These are phyloP conservation scores for Pomatorhinus ruficollis DNA, from an alignment of 2,113 vertebrate genomes.

Conservation along the genomic window DNA sequence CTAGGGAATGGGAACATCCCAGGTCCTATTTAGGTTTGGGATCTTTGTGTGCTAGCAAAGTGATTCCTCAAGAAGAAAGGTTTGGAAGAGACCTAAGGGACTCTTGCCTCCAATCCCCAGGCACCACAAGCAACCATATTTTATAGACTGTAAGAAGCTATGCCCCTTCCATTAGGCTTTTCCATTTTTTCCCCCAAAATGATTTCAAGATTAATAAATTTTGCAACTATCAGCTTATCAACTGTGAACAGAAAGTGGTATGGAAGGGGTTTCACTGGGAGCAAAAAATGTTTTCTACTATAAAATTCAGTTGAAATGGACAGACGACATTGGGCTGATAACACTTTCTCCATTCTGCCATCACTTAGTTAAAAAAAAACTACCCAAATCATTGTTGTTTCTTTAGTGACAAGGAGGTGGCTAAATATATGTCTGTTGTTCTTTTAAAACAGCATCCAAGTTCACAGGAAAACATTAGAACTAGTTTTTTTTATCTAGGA, in stretches of 20 bases:
- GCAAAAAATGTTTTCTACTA: not conserved
- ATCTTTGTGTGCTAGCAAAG: not conserved
- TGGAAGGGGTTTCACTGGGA: not conserved
- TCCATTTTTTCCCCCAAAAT: not conserved
- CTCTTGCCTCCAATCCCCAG: not conserved
- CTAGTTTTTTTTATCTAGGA: not conserved
- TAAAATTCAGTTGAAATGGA: not conserved
- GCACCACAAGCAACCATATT: not conserved
- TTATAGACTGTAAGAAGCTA: not conserved
- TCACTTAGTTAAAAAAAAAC: not conserved
- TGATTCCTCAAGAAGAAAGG: not conserved
- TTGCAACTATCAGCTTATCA: not conserved
- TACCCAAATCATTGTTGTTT: not conserved
- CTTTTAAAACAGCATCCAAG: not conserved
- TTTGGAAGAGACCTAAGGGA: not conserved
- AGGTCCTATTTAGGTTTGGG: not conserved
- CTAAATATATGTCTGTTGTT: not conserved
- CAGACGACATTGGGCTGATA: not conserved
- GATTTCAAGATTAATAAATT: not conserved
- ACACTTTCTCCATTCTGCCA: not conserved
- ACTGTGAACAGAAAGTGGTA: not conserved
- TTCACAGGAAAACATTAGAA: not conserved
- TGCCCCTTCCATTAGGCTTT: fast-evolving
- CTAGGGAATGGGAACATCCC: not conserved
- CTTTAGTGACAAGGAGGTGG: not conserved